Evolutionary conservation across 2,888 invertebrate genomes (phyloP).

Genomic region (Sericinus montela): DNA sequence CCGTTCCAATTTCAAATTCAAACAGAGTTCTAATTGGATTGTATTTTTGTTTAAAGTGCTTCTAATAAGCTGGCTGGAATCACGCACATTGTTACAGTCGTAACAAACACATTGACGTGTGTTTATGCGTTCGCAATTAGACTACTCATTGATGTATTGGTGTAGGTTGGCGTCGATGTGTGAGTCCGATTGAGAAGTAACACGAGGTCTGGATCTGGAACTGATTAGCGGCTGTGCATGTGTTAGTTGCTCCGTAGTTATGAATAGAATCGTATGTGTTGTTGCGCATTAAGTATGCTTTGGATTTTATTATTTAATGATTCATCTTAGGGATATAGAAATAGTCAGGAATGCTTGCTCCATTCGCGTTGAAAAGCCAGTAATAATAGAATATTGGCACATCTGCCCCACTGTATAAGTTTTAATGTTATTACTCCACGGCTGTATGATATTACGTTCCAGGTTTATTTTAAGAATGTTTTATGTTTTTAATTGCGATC

Average conservation of each 20-base stretch:
- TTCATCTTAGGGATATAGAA: slow-evolving; percentile 78
- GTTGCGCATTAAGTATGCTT: slow-evolving; percentile 76
- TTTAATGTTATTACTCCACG: slow-evolving; percentile 72
- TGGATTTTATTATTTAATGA: slow-evolving; percentile 79
- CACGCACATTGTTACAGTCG: slow-evolving; percentile 68
- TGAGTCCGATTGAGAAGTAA: slow-evolving; percentile 61
- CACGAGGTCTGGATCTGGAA: slow-evolving; percentile 64
- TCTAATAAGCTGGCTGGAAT: slow-evolving; percentile 66
- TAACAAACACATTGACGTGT: slow-evolving; percentile 64
- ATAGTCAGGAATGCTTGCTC: slow-evolving; percentile 74
- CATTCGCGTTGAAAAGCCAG: slow-evolving; percentile 72
- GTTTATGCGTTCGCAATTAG: slow-evolving; percentile 75
- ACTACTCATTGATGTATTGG: slow-evolving; percentile 69
- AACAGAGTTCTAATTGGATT: slow-evolving; percentile 73
- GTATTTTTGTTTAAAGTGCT: slow-evolving; percentile 74
- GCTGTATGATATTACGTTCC: slow-evolving; percentile 63
- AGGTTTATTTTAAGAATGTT: slow-evolving; percentile 67
- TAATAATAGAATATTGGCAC: slow-evolving; percentile 78
- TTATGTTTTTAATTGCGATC: slow-evolving; percentile 74
- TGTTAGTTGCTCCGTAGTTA: slow-evolving; percentile 62
- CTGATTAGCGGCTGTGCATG: slow-evolving; percentile 67
- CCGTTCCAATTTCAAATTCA: slow-evolving; percentile 71
- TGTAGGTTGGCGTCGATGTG: slow-evolving; percentile 41
- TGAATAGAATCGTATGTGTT: slow-evolving; percentile 66
- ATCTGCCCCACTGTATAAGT: slow-evolving; percentile 72